Evolutionary conservation across 2,888 invertebrate genomes (phyloP).

Genomic region (Netelia virgata): DNA sequence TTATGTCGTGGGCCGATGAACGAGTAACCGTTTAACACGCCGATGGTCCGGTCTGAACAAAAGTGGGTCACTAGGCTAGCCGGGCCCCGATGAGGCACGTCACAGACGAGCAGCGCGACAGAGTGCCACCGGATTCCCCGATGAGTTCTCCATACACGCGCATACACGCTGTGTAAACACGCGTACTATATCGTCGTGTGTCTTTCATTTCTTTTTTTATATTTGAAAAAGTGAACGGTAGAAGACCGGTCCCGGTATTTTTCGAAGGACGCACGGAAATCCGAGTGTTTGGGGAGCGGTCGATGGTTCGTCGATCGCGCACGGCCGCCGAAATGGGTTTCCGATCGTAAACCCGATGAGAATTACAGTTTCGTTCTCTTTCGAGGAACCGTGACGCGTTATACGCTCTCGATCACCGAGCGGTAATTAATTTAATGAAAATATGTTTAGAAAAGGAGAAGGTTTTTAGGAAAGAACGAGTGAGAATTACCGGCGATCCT

Average conservation of each 20-base stretch:
- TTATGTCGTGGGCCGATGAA: constrained; percentile 50
- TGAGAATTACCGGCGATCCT: neutral
- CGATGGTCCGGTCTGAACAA: constrained; percentile 52
- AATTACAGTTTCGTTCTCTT: too few species aligned
- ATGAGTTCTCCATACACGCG: neutral
- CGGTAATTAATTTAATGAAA: constrained; percentile 3
- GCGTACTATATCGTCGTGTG: neutral
- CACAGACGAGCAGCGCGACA: constrained; percentile 46
- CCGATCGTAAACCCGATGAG: too few species aligned
- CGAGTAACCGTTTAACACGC: constrained; percentile 18
- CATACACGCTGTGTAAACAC: neutral
- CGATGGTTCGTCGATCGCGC: neutral
- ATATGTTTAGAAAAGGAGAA: too few species aligned
- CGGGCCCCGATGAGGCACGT: constrained; percentile 76
- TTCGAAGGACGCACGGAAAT: constrained; percentile 46
- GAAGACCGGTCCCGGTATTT: constrained; percentile 9
- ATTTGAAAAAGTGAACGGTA: neutral
- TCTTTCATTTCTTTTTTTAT: neutral
- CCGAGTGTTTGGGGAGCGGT: neutral
- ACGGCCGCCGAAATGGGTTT: neutral
- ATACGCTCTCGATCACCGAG: neutral
- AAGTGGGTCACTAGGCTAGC: constrained; percentile 79
- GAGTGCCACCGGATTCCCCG: constrained; percentile 6
- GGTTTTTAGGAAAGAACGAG: neutral
- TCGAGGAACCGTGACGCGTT: too few species aligned